Base-by-base conservation (phyloP, 2,888 invertebrate genomes). In the Podotricha telesiphe region DNA sequence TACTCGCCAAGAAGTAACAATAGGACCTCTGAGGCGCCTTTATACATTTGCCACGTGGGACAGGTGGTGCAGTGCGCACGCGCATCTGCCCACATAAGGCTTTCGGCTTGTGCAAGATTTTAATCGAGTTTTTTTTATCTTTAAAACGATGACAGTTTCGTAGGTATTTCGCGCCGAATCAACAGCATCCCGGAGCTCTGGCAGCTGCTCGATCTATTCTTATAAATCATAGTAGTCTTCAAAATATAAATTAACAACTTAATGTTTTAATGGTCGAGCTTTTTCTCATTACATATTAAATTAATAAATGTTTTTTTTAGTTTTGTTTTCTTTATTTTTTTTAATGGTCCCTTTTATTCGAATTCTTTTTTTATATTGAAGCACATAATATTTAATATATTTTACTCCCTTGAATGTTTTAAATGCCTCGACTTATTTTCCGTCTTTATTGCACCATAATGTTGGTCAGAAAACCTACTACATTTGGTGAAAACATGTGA, bases 21-120 rank as follows among this genome's bases (percentile, higher is more conserved):
- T 86, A 70, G 81, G 67, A 72, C 71, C 77, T 76, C 82, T 85
- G 82, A 85, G 86, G 75, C 77, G 79, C 82, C 80, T 86, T 91
- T 91, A 87, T 87, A 88, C 83, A 86, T 84, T 83, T 81, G 83
- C 86, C 93, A 91, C 91, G 92, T 92, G 92, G 87, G 91, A 76
- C 92, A 92, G 92, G 91, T 92, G 92, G 73, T 71, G 82, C 92
- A 91, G 73, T 71, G 82, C 83, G 91, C 92, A 91, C 91, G 91
- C 88, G 91, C 90, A 92, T 81, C 92, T 92, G 92, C 85, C 78
- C 75, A 86, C 69, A 65, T 63, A 61, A 67, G 66, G 73, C 79
- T 80, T 81, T 80, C 85, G 86, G 87, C 86, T 93, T 93, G 89
- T 82, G 88, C 87, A 93, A 93, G 91, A 91, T 91, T 89, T 59